A percentile compares a stretch with the other conserved stretches of the same genome.
phyloP scores from a whole-genome alignment of 2,797 vertebrate species.

The Salarias fasciatus region DNA sequence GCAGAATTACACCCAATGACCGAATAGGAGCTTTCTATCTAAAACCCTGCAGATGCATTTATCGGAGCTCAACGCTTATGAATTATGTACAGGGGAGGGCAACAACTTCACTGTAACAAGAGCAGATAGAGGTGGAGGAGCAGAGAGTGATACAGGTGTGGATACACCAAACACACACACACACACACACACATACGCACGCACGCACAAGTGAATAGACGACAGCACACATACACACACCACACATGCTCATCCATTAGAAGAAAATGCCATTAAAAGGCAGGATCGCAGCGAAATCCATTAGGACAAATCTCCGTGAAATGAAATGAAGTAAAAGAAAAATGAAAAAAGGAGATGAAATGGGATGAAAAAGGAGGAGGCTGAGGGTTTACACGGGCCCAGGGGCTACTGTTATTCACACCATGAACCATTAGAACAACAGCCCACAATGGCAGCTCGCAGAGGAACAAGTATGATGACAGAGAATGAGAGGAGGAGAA shows the following conservation, averaged over 20 bases:
- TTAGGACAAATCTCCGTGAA: constrained; percentile 79
- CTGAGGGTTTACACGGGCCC: constrained; percentile 44
- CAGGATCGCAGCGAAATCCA: constrained; percentile 73
- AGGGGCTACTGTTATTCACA: constrained; percentile 61
- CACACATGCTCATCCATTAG: constrained; percentile 59
- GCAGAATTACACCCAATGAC: constrained; percentile 49
- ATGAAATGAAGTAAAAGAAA: constrained; percentile 77
- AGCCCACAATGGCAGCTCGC: constrained; percentile 48
- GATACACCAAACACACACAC: constrained; percentile 3
- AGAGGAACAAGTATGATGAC: constrained; percentile 45
- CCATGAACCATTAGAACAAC: constrained; percentile 59
- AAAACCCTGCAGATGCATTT: constrained; percentile 67
- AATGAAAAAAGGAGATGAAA: constrained; percentile 70
- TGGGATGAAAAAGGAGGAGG: constrained; percentile 26
- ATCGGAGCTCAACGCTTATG: constrained; percentile 70
- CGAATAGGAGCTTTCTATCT: constrained; percentile 59
- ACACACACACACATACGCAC: too few relatives aligned
- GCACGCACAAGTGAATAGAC: constrained; percentile 1
- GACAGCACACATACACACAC: neutral
- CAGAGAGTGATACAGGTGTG: constrained; percentile 33
- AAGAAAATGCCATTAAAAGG: constrained; percentile 66
- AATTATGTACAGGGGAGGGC: constrained; percentile 70
- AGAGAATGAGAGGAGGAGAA: constrained; percentile 3
- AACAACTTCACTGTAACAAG: constrained; percentile 48
- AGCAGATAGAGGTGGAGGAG: constrained; percentile 12